phyloP scores from a whole-genome alignment of 1,140 invertebrate species.

The Campoletis sonorensis region DNA sequence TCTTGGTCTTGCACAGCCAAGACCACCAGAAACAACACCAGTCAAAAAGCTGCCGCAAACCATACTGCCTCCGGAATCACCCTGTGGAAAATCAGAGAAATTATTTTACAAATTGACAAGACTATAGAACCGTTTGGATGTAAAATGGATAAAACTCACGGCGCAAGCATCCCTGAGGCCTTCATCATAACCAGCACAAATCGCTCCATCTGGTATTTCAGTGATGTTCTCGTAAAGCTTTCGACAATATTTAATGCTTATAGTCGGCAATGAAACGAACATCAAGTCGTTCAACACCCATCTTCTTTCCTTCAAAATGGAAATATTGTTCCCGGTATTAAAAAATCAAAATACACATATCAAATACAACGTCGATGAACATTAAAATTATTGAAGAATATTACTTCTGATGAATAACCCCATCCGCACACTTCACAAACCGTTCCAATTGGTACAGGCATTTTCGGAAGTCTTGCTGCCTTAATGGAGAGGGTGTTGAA shows the following conservation, averaged over 20 bases:
- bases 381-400: not conserved
- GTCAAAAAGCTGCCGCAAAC: slow-evolving; percentile 71
- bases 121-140: not conserved
- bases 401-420: slow-evolving; percentile 68
- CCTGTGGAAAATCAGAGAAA: slow-evolving; percentile 64
- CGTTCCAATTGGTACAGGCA: slow-evolving; percentile 48
- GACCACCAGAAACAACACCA: slow-evolving; percentile 79
- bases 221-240: slow-evolving; percentile 61
- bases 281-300: slow-evolving; percentile 62
- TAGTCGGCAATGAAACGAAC: slow-evolving; percentile 71
- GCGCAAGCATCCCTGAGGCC: slow-evolving; percentile 85
- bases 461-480: slow-evolving; percentile 18
- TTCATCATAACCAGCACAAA: slow-evolving; percentile 83
- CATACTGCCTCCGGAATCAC: slow-evolving; percentile 77
- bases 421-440: slow-evolving; percentile 72
- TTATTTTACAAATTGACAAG: not conserved
- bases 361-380: not conserved
- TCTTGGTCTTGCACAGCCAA: slow-evolving; percentile 77
- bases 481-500: slow-evolving; percentile 38
- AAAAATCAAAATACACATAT: too few relatives aligned
- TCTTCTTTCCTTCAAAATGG: slow-evolving; percentile 46
- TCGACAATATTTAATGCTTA: slow-evolving; percentile 64
- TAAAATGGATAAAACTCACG: slow-evolving; percentile 68
- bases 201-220: slow-evolving; percentile 80
- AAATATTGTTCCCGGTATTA: not conserved